Evolutionary conservation across 2,113 vertebrate species (phyloP), one percentile per base, ranked within the genome.

Genomic region (Percopsis transmontana): DNA sequence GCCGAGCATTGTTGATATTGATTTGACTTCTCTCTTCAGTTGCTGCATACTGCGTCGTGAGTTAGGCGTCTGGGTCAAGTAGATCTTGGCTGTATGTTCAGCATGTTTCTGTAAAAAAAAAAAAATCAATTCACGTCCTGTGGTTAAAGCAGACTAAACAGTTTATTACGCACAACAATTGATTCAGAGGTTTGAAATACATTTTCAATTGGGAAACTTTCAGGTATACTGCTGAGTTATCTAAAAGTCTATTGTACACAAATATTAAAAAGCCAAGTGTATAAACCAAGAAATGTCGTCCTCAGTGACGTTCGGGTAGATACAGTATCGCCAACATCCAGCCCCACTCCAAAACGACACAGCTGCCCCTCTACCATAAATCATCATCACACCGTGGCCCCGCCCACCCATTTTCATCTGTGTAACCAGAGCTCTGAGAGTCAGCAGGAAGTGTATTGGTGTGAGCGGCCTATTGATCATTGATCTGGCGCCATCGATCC

Each of bases 401-500:
- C 56, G 82, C 86, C 86, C 80, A 85, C 79, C 74, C 81, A 78
- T 85, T 87, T 85, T 84, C 77, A 86, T 87, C 85, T 85, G 71
- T 86, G 87, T 83, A 85, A 88, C 87, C 61, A 33, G 84, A 90
- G 77, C 84, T 51, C 66, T 2, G 70, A 70, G 73, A 23, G 56
- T 89, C 82, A 88, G 87, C 86, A 89, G 86, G 83, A 87, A 85
- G 86, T 86, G 80, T 83, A 60, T 83, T 74, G 67, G 83, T 85
- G 81, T 79, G 81, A 85, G 80, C 60, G 77, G 82, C 78, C 71
- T 88, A 89, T 90, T 87, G 87, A 88, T 89, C 82, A 87, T 87
- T 85, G 87, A 90, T 88, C 81, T 81, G 81, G 72, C 79, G 67
- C 84, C 83, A 89, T 85, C 67, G 86, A 89, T 86, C 71, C 59